Conservation (phyloP, 2,888 invertebrate genomes). For the Seladonia tumulorum region DNA sequence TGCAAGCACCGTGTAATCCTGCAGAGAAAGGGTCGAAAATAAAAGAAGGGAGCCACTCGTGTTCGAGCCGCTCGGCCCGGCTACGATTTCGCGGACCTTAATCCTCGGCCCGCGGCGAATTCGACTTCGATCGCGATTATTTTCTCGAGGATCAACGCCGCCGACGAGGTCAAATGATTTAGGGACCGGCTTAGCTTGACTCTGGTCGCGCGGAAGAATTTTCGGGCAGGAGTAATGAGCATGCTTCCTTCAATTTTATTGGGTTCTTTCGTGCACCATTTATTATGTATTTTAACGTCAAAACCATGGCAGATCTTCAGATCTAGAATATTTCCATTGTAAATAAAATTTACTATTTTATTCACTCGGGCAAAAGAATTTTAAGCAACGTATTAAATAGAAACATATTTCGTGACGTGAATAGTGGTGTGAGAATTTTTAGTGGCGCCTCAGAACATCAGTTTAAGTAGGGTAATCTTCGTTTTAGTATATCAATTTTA, state of each 20-base stretch:
- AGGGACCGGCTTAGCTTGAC: background rate
- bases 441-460: too few species aligned
- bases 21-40: constrained; percentile 45
- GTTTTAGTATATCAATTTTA: too few species aligned
- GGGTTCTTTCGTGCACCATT: background rate
- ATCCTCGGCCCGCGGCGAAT: constrained; percentile 28
- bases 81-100: constrained; percentile 18
- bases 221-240: too few species aligned
- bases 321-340: too few species aligned
- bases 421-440: too few species aligned
- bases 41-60: constrained; percentile 46
- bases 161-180: background rate
- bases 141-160: background rate
- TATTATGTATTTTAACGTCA: too few species aligned
- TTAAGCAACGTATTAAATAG: too few species aligned
- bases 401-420: too few species aligned
- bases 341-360: too few species aligned
- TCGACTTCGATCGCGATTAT: background rate
- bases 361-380: too few species aligned
- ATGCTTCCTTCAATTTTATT: background rate
- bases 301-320: too few species aligned
- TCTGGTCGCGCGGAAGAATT: background rate
- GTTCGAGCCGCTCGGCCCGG: constrained; percentile 23
- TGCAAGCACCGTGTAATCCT: constrained; percentile 52
- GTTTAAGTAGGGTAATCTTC: too few species aligned